Percentiles rank a stretch among this genome's conserved stretches.
Evolutionary conservation across 2,888 invertebrate species (phyloP).

Genomic region (Agriopis leucophaearia): DNA sequence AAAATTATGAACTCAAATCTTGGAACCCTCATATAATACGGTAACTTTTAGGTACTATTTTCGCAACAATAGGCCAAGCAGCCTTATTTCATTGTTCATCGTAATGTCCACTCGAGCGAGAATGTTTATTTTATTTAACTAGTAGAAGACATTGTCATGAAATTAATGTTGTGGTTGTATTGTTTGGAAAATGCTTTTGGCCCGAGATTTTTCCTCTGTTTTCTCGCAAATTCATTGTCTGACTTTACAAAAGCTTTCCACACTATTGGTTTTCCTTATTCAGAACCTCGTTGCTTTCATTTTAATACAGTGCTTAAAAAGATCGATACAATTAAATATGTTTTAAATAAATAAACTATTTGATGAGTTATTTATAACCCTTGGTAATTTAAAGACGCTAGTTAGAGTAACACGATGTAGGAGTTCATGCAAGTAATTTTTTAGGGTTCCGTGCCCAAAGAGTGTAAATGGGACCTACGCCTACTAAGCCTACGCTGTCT

Average conservation of each 20-base stretch:
- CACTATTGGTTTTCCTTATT: slow-evolving; percentile 14
- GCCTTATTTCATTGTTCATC: slow-evolving; percentile 40
- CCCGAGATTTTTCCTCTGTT: slow-evolving; percentile 23
- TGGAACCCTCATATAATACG: slow-evolving; percentile 9
- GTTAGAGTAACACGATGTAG: too few species aligned
- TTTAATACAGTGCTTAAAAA: not conserved
- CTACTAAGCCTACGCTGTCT: too few species aligned
- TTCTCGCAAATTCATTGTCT: slow-evolving; percentile 13
- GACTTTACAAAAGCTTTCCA: slow-evolving; percentile 19
- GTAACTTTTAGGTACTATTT: slow-evolving; percentile 21
- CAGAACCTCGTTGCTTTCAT: not conserved
- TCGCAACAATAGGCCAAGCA: slow-evolving; percentile 20
- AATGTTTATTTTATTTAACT: slow-evolving; percentile 52
- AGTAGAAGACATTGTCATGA: slow-evolving; percentile 38
- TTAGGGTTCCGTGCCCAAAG: too few species aligned
- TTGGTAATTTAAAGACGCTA: too few species aligned
- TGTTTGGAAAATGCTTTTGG: slow-evolving; percentile 30
- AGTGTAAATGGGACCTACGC: too few species aligned
- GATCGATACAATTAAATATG: too few species aligned
- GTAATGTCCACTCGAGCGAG: slow-evolving; percentile 42
- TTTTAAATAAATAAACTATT: not conserved
- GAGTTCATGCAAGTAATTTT: too few species aligned
- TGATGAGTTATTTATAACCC: too few species aligned
- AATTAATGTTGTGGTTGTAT: slow-evolving; percentile 39
- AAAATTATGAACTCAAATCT: slow-evolving; percentile 12